Evolutionary conservation across 92 coral and sea anemone genomes (phyloP), one percentile per base, ranked within the genome.

Genomic region (Parazoanthus darwini): DNA sequence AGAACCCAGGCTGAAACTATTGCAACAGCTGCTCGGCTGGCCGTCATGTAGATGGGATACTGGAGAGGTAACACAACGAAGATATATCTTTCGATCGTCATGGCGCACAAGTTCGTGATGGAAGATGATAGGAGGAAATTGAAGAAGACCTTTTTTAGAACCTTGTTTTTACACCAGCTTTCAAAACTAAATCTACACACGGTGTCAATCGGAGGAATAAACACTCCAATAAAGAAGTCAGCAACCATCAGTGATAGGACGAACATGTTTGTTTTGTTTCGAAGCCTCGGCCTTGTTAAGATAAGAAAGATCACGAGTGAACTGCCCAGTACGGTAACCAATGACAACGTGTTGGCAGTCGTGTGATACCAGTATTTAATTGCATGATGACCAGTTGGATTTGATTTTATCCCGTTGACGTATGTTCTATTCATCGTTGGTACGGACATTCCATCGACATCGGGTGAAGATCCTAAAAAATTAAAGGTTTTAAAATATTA

Each of bases 161-260:
- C 7, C 44, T 48, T 48, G 78, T 33, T 84, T 2, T 15, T 72
- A 29, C 87, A 84, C 87, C 87, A 84, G 43, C 23, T 33, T 70
- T 36, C 67, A 72, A 29, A 48, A 22, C 44, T 74, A 43, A 71
- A 70, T 33, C 25, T 25, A 33, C 87, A 84, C 16, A 26, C 68
- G 20, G 66, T 48, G n/a, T 20, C 79, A 18, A 84, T 8, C 5
- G 87, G 87, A 33, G 87, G 67, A 29, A 84, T 84, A 20, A 84
- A 84, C 1, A 74, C 67, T 15, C 87, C 78, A 22, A 84, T 84
- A 8, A 72, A 56, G 26, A 84, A 48, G 63, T 84, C 87, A 33
- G 87, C 87, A 15, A 84, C 79, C 87, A 84, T 84, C 48, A 84
- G 87, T 56, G 87, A 84, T 48, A 84, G 79, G 26, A 84, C 50